Evolutionary conservation across 2,888 invertebrate species (phyloP).

Genomic region (Macrophya annulata): DNA sequence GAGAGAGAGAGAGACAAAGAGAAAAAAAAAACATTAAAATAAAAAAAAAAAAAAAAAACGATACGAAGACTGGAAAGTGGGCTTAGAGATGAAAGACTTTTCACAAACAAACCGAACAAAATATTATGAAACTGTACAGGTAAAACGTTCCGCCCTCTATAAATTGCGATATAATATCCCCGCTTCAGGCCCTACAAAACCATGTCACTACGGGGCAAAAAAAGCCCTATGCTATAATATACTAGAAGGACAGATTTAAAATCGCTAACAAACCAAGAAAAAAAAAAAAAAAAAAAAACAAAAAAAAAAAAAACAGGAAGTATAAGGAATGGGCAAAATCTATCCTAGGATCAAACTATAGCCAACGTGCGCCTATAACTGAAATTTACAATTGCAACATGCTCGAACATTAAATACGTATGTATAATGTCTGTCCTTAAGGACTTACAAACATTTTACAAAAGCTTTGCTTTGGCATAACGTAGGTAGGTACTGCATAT

Average conservation of each 20-base stretch:
- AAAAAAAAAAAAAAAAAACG: background rate
- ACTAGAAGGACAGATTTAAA: constrained; percentile 12
- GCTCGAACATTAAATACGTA: background rate
- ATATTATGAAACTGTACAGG: constrained; percentile 64
- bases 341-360: background rate
- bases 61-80: constrained; percentile 55
- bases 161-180: constrained; percentile 56
- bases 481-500: background rate
- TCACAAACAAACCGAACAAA: constrained; percentile 63
- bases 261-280: background rate
- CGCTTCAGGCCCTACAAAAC: constrained; percentile 23
- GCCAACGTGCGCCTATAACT: background rate
- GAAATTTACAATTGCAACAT: background rate
- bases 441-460: background rate
- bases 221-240: background rate
- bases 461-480: background rate
- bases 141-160: constrained; percentile 57
- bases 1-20: constrained; percentile 3
- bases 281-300: background rate
- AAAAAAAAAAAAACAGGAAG: background rate
- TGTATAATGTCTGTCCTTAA: background rate
- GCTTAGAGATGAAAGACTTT: constrained; percentile 55
- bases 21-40: constrained; percentile 17
- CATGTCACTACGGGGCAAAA: constrained; percentile 27
- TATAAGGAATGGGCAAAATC: background rate